Percentiles rank a stretch among this genome's conserved stretches.
These are phyloP conservation scores for Phataginus tricuspis DNA, from an alignment of 2,797 vertebrate genomes.

Conservation along the genomic window DNA sequence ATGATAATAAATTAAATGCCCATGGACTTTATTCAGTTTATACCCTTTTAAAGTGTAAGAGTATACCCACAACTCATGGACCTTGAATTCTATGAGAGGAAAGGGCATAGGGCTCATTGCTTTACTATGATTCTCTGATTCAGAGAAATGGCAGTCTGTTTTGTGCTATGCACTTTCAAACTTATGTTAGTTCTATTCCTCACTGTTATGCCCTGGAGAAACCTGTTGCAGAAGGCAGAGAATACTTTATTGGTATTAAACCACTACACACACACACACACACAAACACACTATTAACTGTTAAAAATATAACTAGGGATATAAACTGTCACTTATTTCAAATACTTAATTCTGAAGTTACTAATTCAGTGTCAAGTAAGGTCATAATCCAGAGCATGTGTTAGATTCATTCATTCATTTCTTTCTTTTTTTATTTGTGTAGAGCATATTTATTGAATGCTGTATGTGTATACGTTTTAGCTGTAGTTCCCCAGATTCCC, in stretches of 20 bases:
- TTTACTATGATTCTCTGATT: neutral
- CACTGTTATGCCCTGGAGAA: neutral
- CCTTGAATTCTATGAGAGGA: neutral
- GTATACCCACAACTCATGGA: neutral
- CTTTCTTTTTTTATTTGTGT: neutral
- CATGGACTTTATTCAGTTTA: neutral
- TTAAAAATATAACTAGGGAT: neutral
- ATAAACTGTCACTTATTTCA: neutral
- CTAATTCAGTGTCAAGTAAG: conserved; percentile 10
- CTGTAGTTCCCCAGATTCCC: neutral
- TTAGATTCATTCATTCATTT: neutral
- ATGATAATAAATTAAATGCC: neutral
- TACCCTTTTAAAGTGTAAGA: neutral
- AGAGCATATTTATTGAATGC: neutral
- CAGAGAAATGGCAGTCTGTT: neutral
- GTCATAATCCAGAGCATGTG: neutral
- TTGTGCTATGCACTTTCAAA: neutral
- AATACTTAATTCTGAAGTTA: neutral
- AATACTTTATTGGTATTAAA: neutral
- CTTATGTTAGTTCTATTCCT: neutral
- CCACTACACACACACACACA: neutral
- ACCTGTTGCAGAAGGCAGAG: neutral
- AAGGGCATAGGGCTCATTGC: neutral
- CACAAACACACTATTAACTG: neutral
- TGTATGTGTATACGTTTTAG: neutral